Conservation (phyloP, 2,888 invertebrate genomes). For the Thumatha senex region DNA sequence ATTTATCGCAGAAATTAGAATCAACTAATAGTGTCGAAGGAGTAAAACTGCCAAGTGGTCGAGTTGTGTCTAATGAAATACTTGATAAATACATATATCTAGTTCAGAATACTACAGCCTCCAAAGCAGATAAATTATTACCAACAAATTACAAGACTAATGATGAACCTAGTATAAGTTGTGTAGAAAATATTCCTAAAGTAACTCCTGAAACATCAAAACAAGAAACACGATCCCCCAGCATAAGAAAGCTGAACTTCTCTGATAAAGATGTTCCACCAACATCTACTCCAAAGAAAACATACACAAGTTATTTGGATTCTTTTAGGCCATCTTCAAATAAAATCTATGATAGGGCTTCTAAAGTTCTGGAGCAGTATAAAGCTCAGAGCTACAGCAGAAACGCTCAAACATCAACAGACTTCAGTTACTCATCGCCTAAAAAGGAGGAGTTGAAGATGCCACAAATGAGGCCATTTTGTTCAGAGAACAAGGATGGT, state of each 20-base stretch:
- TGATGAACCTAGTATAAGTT: constrained; percentile 29
- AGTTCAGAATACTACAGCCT: constrained; percentile 53
- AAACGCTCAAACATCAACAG: constrained; percentile 50
- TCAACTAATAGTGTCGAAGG: constrained; percentile 49
- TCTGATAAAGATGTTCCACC: constrained; percentile 70
- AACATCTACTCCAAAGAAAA: constrained; percentile 71
- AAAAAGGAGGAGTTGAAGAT: constrained; percentile 69
- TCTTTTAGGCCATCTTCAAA: constrained; percentile 69
- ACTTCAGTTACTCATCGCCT: constrained; percentile 50
- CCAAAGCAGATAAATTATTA: constrained; percentile 41
- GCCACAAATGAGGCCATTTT: constrained; percentile 71
- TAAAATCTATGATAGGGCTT: constrained; percentile 71
- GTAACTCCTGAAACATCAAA: constrained; percentile 29
- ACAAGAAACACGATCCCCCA: constrained; percentile 51
- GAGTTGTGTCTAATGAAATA: constrained; percentile 58
- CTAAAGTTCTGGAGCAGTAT: constrained; percentile 73
- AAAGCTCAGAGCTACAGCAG: constrained; percentile 58
- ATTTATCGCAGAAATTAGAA: constrained; percentile 65
- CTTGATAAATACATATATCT: constrained; percentile 78
- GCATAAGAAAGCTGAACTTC: constrained; percentile 64
- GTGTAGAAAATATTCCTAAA: constrained; percentile 31
- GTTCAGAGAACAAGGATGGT: constrained; percentile 50
- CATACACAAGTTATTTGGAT: constrained; percentile 46
- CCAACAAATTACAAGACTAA: constrained; percentile 31
- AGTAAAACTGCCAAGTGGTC: constrained; percentile 63